Evolutionary conservation across 2,113 vertebrate species (phyloP).

Genomic region (Drymodes brunneopygia): DNA sequence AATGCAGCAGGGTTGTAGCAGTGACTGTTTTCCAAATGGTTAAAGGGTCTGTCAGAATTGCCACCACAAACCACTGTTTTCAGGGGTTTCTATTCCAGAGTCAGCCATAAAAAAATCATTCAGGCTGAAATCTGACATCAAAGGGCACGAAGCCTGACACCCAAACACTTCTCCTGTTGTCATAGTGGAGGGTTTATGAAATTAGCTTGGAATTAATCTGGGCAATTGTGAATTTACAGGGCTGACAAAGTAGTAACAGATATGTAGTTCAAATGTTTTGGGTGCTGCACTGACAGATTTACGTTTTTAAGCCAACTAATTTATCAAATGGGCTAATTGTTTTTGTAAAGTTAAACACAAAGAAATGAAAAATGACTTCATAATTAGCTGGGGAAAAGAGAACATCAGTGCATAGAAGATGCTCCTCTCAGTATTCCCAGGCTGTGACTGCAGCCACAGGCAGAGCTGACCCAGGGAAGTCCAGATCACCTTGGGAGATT

Average conservation of each 20-base stretch:
- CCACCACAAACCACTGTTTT: conserved; percentile 40
- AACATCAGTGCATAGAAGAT: neutral
- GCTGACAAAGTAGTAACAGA: neutral
- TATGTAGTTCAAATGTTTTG: neutral
- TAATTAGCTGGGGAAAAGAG: neutral
- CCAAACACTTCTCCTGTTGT: neutral
- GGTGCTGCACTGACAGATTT: neutral
- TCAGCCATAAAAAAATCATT: conserved; percentile 44
- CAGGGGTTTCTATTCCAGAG: conserved; percentile 3
- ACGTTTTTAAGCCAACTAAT: neutral
- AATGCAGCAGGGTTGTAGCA: conserved; percentile 68
- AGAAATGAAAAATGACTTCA: neutral
- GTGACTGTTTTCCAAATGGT: conserved; percentile 52
- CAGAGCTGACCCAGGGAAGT: neutral
- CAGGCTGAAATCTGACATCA: conserved; percentile 5
- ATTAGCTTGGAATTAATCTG: conserved; percentile 1
- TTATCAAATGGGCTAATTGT: neutral
- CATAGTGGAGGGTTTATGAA: neutral
- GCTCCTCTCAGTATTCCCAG: neutral
- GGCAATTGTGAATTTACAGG: neutral
- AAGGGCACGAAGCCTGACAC: conserved; percentile 14
- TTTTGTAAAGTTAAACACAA: neutral
- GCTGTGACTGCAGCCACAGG: neutral
- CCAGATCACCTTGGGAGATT: neutral
- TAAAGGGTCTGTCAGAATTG: conserved; percentile 57